These are phyloP conservation scores for Wasmannia auropunctata DNA, from an alignment of 1,140 invertebrate genomes.

Conservation along the genomic window DNA sequence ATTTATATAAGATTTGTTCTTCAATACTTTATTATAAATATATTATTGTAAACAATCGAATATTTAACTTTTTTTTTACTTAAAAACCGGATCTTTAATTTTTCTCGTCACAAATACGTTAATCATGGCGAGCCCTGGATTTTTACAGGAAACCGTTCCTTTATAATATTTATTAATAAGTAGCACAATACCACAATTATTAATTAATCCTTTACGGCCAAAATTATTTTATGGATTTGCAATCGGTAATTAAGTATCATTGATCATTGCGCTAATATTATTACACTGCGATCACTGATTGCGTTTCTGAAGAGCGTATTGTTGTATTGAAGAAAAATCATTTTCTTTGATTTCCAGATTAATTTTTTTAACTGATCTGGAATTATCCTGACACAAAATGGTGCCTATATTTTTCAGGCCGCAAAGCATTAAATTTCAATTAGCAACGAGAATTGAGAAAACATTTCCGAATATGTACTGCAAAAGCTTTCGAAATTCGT, in stretches of 20 bases:
- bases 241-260: background rate
- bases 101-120: background rate
- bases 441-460: slow-evolving; percentile 5
- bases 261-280: slow-evolving; percentile 1
- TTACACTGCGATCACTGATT: background rate
- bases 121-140: background rate
- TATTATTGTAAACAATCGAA: background rate
- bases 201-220: slow-evolving; percentile 30
- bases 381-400: background rate
- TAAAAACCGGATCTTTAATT: background rate
- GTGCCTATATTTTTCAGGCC: background rate
- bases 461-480: background rate
- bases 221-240: slow-evolving; percentile 4
- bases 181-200: background rate
- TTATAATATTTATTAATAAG: slow-evolving; percentile 37
- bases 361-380: background rate
- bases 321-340: background rate
- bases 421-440: slow-evolving; percentile 34
- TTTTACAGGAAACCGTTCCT: slow-evolving; percentile 2
- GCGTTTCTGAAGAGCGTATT: background rate
- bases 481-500: background rate
- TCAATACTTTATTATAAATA: background rate
- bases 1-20: background rate
- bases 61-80: background rate
- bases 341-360: background rate